Base-by-base conservation (phyloP, 2,797 vertebrate genomes). In the Myotis pilosus region DNA sequence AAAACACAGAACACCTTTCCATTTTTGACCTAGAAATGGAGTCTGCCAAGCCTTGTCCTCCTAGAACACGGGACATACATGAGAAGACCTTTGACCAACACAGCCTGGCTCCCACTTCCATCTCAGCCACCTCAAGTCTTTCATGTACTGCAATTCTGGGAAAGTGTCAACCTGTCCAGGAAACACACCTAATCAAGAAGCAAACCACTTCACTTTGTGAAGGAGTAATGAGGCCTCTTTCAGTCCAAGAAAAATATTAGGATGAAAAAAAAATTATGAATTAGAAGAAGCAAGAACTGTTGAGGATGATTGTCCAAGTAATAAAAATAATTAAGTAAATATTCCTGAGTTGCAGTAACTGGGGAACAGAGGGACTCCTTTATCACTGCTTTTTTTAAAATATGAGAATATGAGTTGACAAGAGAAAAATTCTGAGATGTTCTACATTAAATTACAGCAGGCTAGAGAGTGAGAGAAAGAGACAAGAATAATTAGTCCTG, bases 321-420 rank as follows among this genome's bases (percentile, higher is more conserved):
- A 74, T 41, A 91, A 92, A 87, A 92, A 85, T 53, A 49, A 30
- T 38, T 20, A 87, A 68, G 28, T 44, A 87, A 79, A 72, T 11
- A 66, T 30, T n/a, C 62, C 60, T 4, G 11, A 83, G 64, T 41
- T 19, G 47, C 41, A 88, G 55, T 53, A 92, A 36, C 68, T 44
- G 62, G 19, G 76, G 11, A 71, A 44, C 25, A 64, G 4, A 62
- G 16, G 10, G 10, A 3, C 19, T 89, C 38, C 25, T 38, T 87
- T 57, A 93, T 69, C 66, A 89, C 0, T 90, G 60, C 25, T 22
- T 82, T 80, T 85, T 64, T 74, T 3, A 8, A 0, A 79, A 91
- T 84, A n/a, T 57, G 20, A 89, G 49, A 23, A 68, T 53, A 41
- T 28, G 19, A 53, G 36, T 23, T 64, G 60, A 49, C 30, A 62